These are phyloP conservation scores for Zingel zingel DNA, from an alignment of 2,113 vertebrate species.

Conservation along the genomic window DNA sequence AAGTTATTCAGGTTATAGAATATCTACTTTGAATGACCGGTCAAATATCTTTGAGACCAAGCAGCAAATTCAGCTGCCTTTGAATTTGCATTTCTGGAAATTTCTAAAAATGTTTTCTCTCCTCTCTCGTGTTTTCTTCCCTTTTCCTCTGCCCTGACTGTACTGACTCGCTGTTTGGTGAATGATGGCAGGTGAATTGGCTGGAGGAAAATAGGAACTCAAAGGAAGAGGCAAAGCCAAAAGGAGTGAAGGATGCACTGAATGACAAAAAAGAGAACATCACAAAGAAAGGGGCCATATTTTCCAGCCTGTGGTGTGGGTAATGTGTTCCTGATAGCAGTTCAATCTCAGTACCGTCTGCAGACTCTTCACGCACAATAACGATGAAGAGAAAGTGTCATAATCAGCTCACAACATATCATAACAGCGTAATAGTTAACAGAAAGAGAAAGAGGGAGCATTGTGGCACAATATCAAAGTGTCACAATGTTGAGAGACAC, in stretches of 20 bases:
- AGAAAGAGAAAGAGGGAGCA: background rate
- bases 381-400: constrained; percentile 12
- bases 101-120: constrained; percentile 24
- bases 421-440: background rate
- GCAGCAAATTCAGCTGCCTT: background rate
- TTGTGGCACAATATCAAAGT: background rate
- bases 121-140: background rate
- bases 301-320: constrained; percentile 27
- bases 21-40: background rate
- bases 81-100: constrained; percentile 14
- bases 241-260: background rate
- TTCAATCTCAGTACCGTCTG: constrained; percentile 19
- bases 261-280: background rate
- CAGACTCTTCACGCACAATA: constrained; percentile 17
- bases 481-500: constrained; percentile 1
- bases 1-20: background rate
- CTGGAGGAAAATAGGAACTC: constrained; percentile 4
- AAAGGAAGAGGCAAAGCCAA: constrained; percentile 8
- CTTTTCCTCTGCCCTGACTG: background rate
- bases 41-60: background rate
- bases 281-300: background rate
- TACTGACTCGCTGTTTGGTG: background rate
- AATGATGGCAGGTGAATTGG: background rate
- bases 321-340: constrained; percentile 18
- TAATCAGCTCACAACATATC: constrained; percentile 4